Evolutionary conservation across 2,797 vertebrate species (phyloP).

Genomic region (Pachyuromys duprasi): DNA sequence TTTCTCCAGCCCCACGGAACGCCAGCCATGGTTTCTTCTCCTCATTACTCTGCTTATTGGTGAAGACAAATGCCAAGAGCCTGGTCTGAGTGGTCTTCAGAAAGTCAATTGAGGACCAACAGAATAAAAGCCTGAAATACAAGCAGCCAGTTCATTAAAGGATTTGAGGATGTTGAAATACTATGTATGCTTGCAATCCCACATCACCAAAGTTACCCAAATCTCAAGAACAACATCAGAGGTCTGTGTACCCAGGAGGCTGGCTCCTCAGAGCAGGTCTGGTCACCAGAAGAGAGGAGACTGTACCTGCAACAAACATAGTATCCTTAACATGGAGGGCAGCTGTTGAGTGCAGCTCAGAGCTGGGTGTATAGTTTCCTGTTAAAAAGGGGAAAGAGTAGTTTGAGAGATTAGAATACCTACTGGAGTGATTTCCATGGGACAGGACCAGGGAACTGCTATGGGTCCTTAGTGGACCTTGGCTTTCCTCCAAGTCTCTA

Average conservation of each 20-base stretch:
- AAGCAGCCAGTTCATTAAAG: background rate
- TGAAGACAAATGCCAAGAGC: background rate
- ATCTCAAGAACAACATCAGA: background rate
- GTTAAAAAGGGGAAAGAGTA: background rate
- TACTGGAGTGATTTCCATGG: background rate
- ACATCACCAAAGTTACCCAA: background rate
- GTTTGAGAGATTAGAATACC: background rate
- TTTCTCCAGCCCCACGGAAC: background rate
- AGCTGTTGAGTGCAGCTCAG: fast-evolving
- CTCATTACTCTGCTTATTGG: background rate
- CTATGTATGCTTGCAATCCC: background rate
- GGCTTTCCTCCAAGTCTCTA: background rate
- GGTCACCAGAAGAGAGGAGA: background rate
- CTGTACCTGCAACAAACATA: fast-evolving
- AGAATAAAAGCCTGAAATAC: background rate
- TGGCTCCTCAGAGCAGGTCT: background rate
- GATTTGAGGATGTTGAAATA: background rate
- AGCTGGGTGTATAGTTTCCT: background rate
- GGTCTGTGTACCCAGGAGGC: background rate
- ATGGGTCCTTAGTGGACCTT: background rate
- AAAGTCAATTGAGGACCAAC: background rate
- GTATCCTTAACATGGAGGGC: background rate
- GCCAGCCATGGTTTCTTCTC: background rate
- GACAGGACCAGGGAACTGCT: background rate
- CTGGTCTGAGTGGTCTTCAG: background rate